Base-by-base conservation (phyloP, 1,140 invertebrate genomes). In the Drosophila nigrodunni region DNA sequence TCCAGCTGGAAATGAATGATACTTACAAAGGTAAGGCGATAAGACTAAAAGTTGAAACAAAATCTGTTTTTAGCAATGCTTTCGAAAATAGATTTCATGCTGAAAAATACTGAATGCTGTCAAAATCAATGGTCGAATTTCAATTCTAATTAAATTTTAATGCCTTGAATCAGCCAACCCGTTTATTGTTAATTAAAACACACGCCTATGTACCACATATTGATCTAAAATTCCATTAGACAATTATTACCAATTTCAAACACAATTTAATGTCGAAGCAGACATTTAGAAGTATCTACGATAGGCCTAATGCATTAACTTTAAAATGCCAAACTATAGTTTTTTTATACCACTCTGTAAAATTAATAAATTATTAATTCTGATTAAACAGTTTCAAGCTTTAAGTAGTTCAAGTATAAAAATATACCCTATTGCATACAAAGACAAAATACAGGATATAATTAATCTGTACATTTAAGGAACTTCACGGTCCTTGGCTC, bases 201-300 rank as follows among this genome's bases (percentile, higher is more conserved):
- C 78, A 82, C 37, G 25, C 18, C 7, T 37, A 81, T 49, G 74
- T 78, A 15, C 79, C 79, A 0, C 54, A 74, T 6, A 60, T 82
- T 74, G 47, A 74, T 0, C 5, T 82, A 0, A 6, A 34, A 11
- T 82, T 68, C 18, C 82, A 81, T 44, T 74, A 82, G 57, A 55
- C 15, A 15, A 43, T 5, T 34, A 57, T 1, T 59, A 34, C 0
- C 41, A 39, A 5, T 58, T 66, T 21, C 3, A 18, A 1, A 44
- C 39, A 10, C 15, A 21, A 11, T 67, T 58, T 25, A 2, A 30
- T 11, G 0, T 8, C 15, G 18, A 13, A n/a, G 8, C 7, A 6
- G 9, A 4, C 11, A 7, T 9, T 44, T 15, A 41, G 3, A 41
- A 11, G 13, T 43, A 3, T 13, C 4, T 0, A 13, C 11, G 3